A percentile compares a stretch with the other conserved stretches of the same genome.
phyloP scores from a whole-genome alignment of 2,797 vertebrate species.

The Passerculus sandwichensis region DNA sequence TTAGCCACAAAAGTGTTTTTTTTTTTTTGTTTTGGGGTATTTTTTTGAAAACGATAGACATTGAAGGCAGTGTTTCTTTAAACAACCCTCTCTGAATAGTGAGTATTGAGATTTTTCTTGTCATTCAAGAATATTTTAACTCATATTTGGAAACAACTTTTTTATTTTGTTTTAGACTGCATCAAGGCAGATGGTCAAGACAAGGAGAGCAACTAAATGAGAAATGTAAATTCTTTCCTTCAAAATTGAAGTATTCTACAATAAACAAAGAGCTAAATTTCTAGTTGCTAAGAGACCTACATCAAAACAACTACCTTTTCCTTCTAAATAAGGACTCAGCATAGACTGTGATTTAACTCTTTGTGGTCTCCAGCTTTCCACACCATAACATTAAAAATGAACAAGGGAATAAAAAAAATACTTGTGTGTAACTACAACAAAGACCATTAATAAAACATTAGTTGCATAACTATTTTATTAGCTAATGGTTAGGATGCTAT shows the following conservation, averaged over 20 bases:
- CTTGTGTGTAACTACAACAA: background rate
- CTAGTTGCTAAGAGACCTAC: constrained; percentile 78
- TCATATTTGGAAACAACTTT: constrained; percentile 39
- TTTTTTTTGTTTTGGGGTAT: rapidly evolving
- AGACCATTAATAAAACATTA: background rate
- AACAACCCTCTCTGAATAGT: background rate
- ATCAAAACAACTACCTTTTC: constrained; percentile 68
- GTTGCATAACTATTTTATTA: background rate
- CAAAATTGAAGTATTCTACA: constrained; percentile 69
- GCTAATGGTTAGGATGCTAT: background rate
- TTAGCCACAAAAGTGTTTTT: background rate
- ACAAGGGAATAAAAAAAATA: background rate
- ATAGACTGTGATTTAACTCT: constrained; percentile 74
- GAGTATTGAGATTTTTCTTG: constrained; percentile 23
- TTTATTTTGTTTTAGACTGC: constrained; percentile 20
- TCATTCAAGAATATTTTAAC: constrained; percentile 30
- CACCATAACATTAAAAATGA: background rate
- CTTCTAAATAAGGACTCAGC: constrained; percentile 53
- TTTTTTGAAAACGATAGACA: background rate
- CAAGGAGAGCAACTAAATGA: constrained; percentile 40
- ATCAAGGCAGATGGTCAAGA: constrained; percentile 17
- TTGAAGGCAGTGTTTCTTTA: background rate
- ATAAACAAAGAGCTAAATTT: constrained; percentile 74
- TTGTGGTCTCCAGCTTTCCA: constrained; percentile 38
- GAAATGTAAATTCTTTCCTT: constrained; percentile 61